Percentiles rank a stretch among this genome's conserved stretches.
These are phyloP conservation scores for Meiosimyza platycephala DNA, from an alignment of 2,888 invertebrate species.

Conservation along the genomic window DNA sequence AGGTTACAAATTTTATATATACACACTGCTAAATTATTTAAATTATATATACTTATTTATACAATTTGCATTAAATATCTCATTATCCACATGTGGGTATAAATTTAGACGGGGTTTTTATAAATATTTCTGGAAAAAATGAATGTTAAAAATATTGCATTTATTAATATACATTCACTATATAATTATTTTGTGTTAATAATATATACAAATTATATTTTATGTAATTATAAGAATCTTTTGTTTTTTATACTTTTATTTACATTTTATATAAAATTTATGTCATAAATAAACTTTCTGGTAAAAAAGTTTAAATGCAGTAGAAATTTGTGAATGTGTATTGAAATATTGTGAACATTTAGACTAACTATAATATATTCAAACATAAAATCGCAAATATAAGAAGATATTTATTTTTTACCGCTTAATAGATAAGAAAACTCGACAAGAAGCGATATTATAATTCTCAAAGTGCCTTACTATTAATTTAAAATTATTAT, in stretches of 20 bases:
- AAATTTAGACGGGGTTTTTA: conserved; percentile 39
- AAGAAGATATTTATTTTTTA: conserved; percentile 40
- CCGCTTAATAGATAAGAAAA: conserved; percentile 32
- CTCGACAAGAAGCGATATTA: conserved; percentile 40
- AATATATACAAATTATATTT: conserved; percentile 34
- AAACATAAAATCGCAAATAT: conserved; percentile 31
- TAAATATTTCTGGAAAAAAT: conserved; percentile 23
- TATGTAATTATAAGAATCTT: conserved; percentile 29
- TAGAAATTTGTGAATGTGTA: conserved; percentile 36
- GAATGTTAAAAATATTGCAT: conserved; percentile 40
- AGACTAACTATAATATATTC: conserved; percentile 31
- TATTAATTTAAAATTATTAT: conserved; percentile 36
- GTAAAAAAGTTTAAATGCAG: conserved; percentile 37
- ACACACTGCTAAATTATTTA: conserved; percentile 41
- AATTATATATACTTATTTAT: conserved; percentile 43
- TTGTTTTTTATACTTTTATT: conserved; percentile 33
- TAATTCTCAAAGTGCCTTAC: conserved; percentile 47
- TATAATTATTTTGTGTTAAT: conserved; percentile 39
- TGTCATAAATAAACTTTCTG: conserved; percentile 29
- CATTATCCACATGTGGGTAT: conserved; percentile 41
- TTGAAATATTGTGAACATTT: conserved; percentile 33
- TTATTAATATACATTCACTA: conserved; percentile 42
- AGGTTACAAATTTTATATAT: conserved; percentile 40
- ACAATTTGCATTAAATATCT: conserved; percentile 40
- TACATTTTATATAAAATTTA: neutral